Base-by-base conservation (phyloP, 2,888 invertebrate species). In the Scaptomyza tumidula region DNA sequence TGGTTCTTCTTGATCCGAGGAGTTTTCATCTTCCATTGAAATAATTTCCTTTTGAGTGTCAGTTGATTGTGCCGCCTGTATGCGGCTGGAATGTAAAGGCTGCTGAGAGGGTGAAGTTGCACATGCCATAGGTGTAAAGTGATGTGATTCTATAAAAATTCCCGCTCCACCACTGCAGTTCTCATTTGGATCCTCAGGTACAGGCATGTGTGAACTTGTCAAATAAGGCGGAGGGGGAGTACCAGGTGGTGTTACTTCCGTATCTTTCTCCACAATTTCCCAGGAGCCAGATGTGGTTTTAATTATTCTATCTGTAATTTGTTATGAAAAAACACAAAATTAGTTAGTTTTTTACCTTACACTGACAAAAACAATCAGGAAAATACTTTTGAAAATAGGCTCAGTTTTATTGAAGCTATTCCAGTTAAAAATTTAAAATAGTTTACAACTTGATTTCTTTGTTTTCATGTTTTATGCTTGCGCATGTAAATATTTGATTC, bases 21-120 rank as follows among this genome's bases (percentile, higher is more conserved):
- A 95, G 86, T 98, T 98, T 89, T 98, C 98, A 90, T 98, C 98
- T 91, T 98, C 98, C 97, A 98, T 98, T 14, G 97, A 97, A 88
- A 98, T 97, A 65, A 98, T 98, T 48, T 96, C 95, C 90, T 96
- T 94, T 90, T 96, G 97, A 3, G 89, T 88, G 48, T 89, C 85
- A 69, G 86, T 90, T 6, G 90, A 82, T 74, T 91, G 91, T 35
- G 91, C 90, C 37, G 91, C 90, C 37, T 90, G 85, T 63, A 91
- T 91, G 75, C 90, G 91, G 54, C 77, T 90, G 84, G 89, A 90
- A 89, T 88, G 90, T 73, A 86, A 37, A 33, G 61, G 53, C 43
- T 59, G 73, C 44, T 78, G 75, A 44, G 78, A 59, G 4, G 90
- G 90, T 4, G 90, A 85, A 11, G 73, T 63, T 44, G 81, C 80